A percentile compares a stretch with the other conserved stretches of the same genome.
phyloP scores from a whole-genome alignment of 92 coral and sea anemone species.

The Zoanthus sansibaricus region DNA sequence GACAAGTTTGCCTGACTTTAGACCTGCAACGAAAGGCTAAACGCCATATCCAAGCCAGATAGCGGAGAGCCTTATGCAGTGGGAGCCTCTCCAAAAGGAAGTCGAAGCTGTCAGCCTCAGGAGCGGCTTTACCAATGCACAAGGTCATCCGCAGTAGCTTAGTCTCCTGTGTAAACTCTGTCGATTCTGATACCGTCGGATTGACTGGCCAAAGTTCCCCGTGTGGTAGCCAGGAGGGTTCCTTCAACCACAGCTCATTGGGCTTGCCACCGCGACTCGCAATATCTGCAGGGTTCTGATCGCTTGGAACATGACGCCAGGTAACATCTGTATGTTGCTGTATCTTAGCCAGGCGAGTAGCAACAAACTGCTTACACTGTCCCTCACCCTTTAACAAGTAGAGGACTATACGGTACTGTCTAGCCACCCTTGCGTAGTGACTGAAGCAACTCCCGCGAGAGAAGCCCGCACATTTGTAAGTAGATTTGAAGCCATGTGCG shows the following conservation, averaged over 20 bases:
- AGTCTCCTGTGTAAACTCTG: constrained; percentile 10
- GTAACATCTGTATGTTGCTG: too few relatives aligned
- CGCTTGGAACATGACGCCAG: too few relatives aligned
- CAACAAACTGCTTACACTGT: too few relatives aligned
- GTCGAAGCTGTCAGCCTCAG: not conserved
- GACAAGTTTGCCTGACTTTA: constrained; percentile 4
- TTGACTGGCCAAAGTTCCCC: constrained; percentile 21
- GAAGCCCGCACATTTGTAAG: constrained; percentile 9
- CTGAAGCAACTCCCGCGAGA: not conserved
- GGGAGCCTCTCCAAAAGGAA: constrained; percentile 11
- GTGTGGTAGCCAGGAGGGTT: too few relatives aligned
- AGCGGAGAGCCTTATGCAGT: constrained; percentile 30
- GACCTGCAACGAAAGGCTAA: constrained; percentile 13
- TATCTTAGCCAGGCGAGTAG: too few relatives aligned
- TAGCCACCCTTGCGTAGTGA: too few relatives aligned
- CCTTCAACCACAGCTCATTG: constrained; percentile 19
- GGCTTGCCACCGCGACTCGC: not conserved
- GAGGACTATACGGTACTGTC: too few relatives aligned
- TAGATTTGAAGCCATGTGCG: constrained; percentile 8
- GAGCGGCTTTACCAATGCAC: too few relatives aligned
- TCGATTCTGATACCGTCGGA: constrained; percentile 3
- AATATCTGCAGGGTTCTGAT: too few relatives aligned
- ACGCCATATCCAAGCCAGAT: constrained; percentile 29
- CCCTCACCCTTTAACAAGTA: too few relatives aligned
- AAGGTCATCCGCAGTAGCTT: constrained; percentile 28